These are phyloP conservation scores for Acanthosepion esculentum DNA, from an alignment of 2,888 invertebrate species.

Conservation along the genomic window DNA sequence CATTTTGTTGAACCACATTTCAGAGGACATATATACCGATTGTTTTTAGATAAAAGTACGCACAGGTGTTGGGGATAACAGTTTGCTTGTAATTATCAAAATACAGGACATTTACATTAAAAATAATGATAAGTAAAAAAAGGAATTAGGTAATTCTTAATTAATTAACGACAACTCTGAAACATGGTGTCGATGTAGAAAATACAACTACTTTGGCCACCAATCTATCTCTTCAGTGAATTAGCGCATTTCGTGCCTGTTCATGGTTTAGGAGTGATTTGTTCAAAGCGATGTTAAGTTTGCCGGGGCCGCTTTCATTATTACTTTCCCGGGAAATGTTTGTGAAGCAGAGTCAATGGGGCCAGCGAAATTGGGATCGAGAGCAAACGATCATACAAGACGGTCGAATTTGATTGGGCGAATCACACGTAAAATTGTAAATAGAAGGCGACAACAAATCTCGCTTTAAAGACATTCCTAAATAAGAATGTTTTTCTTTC, in stretches of 20 bases:
- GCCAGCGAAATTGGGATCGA: background rate
- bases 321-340: background rate
- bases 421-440: background rate
- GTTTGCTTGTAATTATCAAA: no score
- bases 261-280: background rate
- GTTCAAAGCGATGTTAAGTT: background rate
- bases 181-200: background rate
- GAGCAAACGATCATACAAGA: background rate
- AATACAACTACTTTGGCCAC: background rate
- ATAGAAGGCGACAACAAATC: background rate
- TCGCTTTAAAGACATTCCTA: background rate
- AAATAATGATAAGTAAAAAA: no score
- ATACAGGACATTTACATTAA: no score
- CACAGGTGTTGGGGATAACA: no score
- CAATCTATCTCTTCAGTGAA: background rate
- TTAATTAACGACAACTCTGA: no score
- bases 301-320: background rate
- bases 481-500: background rate
- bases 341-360: background rate
- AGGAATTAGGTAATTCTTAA: no score
- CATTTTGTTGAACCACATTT: no score
- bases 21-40: no score
- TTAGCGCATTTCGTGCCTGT: background rate
- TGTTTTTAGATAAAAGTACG: no score
- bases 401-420: background rate